A percentile compares a stretch with the other conserved stretches of the same genome.
phyloP scores from a whole-genome alignment of 2,888 invertebrate species.

The Leptura quadrifasciata region DNA sequence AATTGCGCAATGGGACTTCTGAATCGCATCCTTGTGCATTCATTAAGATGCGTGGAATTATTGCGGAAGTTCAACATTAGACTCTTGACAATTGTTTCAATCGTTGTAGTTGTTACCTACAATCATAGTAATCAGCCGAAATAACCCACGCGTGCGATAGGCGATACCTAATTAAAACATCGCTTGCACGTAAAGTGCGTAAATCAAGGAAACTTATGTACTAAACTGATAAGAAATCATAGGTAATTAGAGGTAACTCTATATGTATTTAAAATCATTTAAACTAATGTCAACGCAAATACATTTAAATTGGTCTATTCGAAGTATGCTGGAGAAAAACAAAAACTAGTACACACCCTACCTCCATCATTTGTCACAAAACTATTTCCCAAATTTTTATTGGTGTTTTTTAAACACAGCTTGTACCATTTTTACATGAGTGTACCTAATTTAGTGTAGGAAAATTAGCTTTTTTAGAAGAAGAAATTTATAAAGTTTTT shows the following conservation, averaged over 20 bases:
- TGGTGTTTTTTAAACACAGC: no score
- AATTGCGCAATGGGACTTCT: constrained; percentile 41
- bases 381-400: no score
- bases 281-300: neutral
- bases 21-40: constrained; percentile 58
- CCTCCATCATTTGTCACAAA: no score
- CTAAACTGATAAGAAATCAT: neutral
- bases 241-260: neutral
- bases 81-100: constrained; percentile 51
- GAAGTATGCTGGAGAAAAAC: no score
- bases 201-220: constrained; percentile 10
- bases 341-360: no score
- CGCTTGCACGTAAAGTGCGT: constrained; percentile 1
- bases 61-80: constrained; percentile 68
- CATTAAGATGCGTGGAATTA: constrained; percentile 60
- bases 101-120: constrained; percentile 31
- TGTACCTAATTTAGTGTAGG: no score
- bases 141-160: constrained; percentile 46
- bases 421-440: no score
- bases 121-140: constrained; percentile 33
- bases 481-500: no score
- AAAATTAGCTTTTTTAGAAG: no score
- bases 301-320: neutral
- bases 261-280: neutral
- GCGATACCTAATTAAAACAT: constrained; percentile 42